Base-by-base conservation (phyloP, 1,140 invertebrate genomes). In the Goniozus legneri region DNA sequence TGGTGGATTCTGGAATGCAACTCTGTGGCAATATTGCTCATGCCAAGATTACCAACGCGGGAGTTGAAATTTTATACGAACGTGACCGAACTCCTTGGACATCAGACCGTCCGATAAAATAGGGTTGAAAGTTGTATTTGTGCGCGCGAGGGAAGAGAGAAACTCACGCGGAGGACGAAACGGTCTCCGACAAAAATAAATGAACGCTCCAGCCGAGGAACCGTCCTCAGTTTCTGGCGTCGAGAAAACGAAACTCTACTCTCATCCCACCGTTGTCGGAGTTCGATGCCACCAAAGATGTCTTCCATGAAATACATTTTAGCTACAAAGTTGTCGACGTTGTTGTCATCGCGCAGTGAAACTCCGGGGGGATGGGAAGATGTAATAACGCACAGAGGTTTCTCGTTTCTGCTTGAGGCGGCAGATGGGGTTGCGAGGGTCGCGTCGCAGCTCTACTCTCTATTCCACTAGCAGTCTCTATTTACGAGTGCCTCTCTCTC, bases 111-210 rank as follows among this genome's bases (percentile, higher is more conserved):
- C 24, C 4, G 24, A 27, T 27, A 27, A 27, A 27, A 6, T 27
- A 27, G 24, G 24, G 24, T 27, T 27, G 24, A 4, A n/a, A n/a
- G n/a, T n/a, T n/a, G n/a, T n/a, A n/a, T n/a, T 12, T 13, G 3
- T 36, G 34, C 10, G 13, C 15, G 15, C 10, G 2, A 36, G 8
- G 34, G 13, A 18, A 36, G 13, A 36, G 34, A 18, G 4, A 13
- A 14, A 8, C 8, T 14, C 8, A 4, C 14, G 32, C 14, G 3
- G 21, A 52, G 24, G 16, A 52, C 34, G 38, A 27, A 47, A 52
- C n/a, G 20, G 16, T 44, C 44, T 44, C 51, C 32, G 60, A 64
- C 54, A 60, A 58, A 70, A 71, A 73, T 71, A 65, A 70, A 65
- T 51, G 51, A 68, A 56, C 47, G 47, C 35, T 48, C 47, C 36